A percentile compares a stretch with the other conserved stretches of the same genome.
phyloP scores from a whole-genome alignment of 2,113 vertebrate genomes.

The Alexandromys fortis region DNA sequence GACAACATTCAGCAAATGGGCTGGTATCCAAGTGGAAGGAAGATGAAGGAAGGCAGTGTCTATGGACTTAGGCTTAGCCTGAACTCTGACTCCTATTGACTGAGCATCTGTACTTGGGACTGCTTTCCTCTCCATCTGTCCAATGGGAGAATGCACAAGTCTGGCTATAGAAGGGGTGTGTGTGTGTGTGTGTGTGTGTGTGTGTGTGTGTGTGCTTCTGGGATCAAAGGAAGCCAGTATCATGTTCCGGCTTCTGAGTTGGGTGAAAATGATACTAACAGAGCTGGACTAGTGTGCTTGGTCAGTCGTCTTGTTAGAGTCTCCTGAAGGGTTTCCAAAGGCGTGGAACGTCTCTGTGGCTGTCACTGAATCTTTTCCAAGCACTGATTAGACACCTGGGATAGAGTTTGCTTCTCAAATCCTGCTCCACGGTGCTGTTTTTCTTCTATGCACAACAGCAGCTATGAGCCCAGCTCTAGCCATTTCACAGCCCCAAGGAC shows the following conservation, averaged over 20 bases:
- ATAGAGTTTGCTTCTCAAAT: background rate
- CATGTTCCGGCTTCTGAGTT: background rate
- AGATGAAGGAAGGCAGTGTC: background rate
- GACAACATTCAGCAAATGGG: background rate
- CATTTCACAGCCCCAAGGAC: background rate
- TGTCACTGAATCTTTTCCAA: background rate
- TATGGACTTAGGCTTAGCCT: background rate
- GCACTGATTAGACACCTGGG: conserved; percentile 5
- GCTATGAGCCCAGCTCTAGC: background rate
- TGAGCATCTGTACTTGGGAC: background rate
- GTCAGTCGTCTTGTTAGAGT: background rate
- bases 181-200: background rate
- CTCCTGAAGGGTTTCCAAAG: conserved; percentile 29
- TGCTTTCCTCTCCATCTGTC: background rate
- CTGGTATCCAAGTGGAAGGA: background rate
- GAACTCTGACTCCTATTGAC: background rate
- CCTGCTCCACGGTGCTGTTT: background rate
- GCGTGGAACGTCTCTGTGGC: background rate
- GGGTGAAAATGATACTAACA: background rate
- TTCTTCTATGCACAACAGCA: background rate
- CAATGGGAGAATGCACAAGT: background rate
- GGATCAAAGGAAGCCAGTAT: background rate
- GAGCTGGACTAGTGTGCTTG: background rate
- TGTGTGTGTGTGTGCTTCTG: too few relatives aligned
- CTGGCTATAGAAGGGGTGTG: background rate